Percentiles rank a stretch among this genome's conserved stretches.
Evolutionary conservation across 2,888 invertebrate species (phyloP).

Genomic region (Trichopoda pennipes): DNA sequence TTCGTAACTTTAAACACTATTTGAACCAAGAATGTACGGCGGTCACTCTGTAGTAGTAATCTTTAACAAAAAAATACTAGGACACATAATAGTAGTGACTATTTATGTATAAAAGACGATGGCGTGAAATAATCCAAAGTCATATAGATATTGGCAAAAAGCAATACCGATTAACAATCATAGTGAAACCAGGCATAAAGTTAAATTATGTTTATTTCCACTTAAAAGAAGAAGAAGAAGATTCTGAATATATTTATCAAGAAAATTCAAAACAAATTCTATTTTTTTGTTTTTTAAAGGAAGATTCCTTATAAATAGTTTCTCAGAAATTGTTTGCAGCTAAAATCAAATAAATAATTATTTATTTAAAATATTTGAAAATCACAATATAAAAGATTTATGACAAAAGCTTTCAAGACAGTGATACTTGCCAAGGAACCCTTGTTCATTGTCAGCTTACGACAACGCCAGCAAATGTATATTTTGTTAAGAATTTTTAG

Average conservation of each 20-base stretch:
- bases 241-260: background rate
- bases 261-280: no score
- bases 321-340: background rate
- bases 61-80: no score
- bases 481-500: background rate
- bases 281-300: no score
- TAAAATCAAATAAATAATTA: background rate
- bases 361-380: slow-evolving; percentile 1
- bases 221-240: background rate
- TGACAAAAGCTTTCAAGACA: slow-evolving; percentile 29
- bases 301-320: background rate
- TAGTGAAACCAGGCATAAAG: no score
- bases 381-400: slow-evolving; percentile 29
- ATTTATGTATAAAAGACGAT: no score
- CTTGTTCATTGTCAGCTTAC: slow-evolving; percentile 58
- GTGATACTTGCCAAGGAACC: slow-evolving; percentile 36
- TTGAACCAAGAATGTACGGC: no score
- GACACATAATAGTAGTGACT: no score
- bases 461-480: slow-evolving; percentile 18
- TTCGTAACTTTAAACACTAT: no score
- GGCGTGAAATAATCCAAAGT: no score
- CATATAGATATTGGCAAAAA: no score
- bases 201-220: background rate
- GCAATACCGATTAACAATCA: no score
- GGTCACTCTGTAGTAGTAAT: no score